Percentiles rank a stretch among this genome's conserved stretches.
Conservation (phyloP, 2,797 vertebrate species). For the Sebastes dallii region DNA sequence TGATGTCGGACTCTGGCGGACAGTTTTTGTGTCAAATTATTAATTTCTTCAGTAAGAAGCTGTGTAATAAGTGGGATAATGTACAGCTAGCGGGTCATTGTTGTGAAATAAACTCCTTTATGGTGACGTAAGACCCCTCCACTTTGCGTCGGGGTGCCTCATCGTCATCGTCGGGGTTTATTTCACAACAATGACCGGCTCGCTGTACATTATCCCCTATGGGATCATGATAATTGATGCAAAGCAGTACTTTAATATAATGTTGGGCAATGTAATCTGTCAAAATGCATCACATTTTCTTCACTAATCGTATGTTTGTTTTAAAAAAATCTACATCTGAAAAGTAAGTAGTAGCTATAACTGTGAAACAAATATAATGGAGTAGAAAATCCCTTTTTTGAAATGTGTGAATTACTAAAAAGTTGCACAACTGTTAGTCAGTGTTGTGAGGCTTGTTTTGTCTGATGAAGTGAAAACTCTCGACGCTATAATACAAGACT, state of each 20-base stretch:
- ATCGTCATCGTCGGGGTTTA: too few species aligned
- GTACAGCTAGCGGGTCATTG: too few species aligned
- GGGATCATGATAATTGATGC: neutral
- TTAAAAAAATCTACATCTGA: neutral
- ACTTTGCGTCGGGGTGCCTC: fast-evolving
- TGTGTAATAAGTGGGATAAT: too few species aligned
- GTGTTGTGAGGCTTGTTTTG: neutral
- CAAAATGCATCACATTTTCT: neutral
- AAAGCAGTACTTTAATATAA: neutral
- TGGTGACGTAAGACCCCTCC: too few species aligned
- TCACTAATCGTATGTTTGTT: fast-evolving
- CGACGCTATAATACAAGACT: neutral
- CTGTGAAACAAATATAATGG: neutral
- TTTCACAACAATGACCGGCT: too few species aligned
- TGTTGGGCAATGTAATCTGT: neutral
- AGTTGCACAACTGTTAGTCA: neutral
- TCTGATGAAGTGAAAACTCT: neutral
- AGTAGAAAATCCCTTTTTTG: neutral
- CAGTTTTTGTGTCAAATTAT: too few species aligned
- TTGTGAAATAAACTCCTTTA: too few species aligned
- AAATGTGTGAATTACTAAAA: neutral
- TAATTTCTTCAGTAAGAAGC: too few species aligned
- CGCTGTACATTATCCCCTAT: neutral
- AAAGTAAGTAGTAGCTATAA: neutral
- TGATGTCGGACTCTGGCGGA: too few species aligned